phyloP scores from a whole-genome alignment of 2,888 invertebrate genomes.

The Nomada hirtipes region DNA sequence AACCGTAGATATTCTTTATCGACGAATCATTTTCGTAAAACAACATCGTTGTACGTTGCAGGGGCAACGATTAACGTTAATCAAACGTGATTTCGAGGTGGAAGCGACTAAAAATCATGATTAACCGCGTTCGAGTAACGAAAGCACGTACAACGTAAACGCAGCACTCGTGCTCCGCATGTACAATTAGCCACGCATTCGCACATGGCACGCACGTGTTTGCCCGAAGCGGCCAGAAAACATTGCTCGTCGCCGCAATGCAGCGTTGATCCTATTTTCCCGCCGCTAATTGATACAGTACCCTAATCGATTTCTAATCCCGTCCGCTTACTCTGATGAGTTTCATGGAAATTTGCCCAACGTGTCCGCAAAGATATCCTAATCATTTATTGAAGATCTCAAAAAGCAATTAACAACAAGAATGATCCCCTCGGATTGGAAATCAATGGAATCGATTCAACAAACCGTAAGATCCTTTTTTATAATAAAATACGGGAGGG shows the following conservation, averaged over 20 bases:
- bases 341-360: not conserved
- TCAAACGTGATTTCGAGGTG: conserved; percentile 5
- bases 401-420: not conserved
- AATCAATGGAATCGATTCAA: too few relatives aligned
- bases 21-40: not conserved
- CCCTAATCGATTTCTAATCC: conserved; percentile 29
- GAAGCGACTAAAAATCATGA: conserved; percentile 1
- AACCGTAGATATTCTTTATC: not conserved
- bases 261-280: conserved; percentile 28
- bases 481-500: too few relatives aligned
- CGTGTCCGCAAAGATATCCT: not conserved
- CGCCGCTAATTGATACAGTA: conserved; percentile 31
- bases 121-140: conserved; percentile 6
- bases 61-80: not conserved
- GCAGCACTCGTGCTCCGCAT: conserved; percentile 33
- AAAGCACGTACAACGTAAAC: conserved; percentile 38
- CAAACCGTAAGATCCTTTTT: too few relatives aligned
- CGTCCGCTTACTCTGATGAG: not conserved
- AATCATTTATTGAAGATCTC: not conserved
- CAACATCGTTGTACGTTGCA: not conserved
- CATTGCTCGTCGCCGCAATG: not conserved
- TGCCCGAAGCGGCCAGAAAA: conserved; percentile 51
- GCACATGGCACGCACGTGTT: conserved; percentile 75
- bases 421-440: too few relatives aligned
- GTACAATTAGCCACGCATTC: conserved; percentile 56